Base-by-base conservation (phyloP, 2,113 vertebrate genomes). In the Sitta europaea region DNA sequence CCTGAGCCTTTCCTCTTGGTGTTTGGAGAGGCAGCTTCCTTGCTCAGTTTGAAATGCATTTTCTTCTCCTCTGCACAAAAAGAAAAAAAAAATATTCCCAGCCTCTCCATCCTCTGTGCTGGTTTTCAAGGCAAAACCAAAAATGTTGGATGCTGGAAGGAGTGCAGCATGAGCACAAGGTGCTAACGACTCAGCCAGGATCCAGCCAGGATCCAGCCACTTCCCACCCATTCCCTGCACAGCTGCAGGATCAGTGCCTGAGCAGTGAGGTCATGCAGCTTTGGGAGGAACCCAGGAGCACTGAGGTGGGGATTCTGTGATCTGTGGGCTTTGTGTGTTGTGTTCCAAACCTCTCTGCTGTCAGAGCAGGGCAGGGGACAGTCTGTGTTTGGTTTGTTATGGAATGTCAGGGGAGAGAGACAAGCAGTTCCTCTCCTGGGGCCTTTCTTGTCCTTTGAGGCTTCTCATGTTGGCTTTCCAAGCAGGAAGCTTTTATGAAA, bases 241-340 rank as follows among this genome's bases (percentile, higher is more conserved):
- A 38, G 67, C 50, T 35, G 62, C 57, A 25, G 22, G 59, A 28
- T 12, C 40, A 11, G 0, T 79, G 54, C 72, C 54, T 76, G 12
- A 78, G 79, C 51, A 62, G 51, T 50, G 90, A 92, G 75, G 42
- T 75, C 72, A 18, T 17, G 15, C 67, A 83, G 58, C 66, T 48
- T 58, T 1, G 5, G 67, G 47, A 48, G 84, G 71, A 43, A 35
- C n/a, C 55, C 9, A 11, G 33, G 85, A 74, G 75, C 45, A 4
- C 61, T 10, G 57, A 59, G 63, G 9, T 67, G 72, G 50, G 67
- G 29, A 38, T 54, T 50, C 81, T 71, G 62, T 31, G 62, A 6
- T 57, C 22, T 0, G 1, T 42, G 62, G 17, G 47, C 35, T 93
- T 38, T 0, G 0, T 45, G 7, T 12, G 72, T 54, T 22, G 4